These are phyloP conservation scores for Ianthella basta DNA, from an alignment of 37 sponge, comb jelly and placozoan genomes.

Conservation along the genomic window DNA sequence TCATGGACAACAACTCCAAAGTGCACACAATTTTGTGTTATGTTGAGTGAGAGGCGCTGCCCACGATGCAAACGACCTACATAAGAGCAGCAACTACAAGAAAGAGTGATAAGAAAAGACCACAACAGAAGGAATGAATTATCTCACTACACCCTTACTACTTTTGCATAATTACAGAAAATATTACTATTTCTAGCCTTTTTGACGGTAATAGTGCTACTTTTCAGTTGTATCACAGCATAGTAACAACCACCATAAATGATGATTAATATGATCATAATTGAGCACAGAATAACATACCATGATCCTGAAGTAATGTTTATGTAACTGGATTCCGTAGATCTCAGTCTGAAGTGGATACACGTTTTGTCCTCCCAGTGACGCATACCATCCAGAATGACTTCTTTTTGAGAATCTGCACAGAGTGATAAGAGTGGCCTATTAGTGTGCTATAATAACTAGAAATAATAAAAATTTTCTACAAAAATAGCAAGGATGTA, in stretches of 20 bases:
- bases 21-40: neutral
- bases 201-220: no score
- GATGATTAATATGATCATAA: no score
- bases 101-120: neutral
- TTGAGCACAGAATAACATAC: no score
- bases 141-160: no score
- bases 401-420: constrained; percentile 45
- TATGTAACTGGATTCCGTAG: constrained; percentile 37
- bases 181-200: no score
- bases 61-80: neutral
- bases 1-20: constrained; percentile 33
- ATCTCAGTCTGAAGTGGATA: constrained; percentile 56
- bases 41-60: neutral
- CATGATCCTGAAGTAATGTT: constrained; percentile 55
- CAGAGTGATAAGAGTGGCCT: no score
- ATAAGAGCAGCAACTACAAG: constrained; percentile 43
- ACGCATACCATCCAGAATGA: constrained; percentile 58
- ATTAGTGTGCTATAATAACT: no score
- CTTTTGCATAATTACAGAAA: no score
- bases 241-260: no score
- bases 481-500: no score
- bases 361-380: constrained; percentile 82
- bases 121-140: neutral
- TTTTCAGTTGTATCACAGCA: no score
- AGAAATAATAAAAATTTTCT: no score